These are phyloP conservation scores for Gymnothorax reevesii DNA, from an alignment of 2,797 vertebrate species.

Conservation along the genomic window DNA sequence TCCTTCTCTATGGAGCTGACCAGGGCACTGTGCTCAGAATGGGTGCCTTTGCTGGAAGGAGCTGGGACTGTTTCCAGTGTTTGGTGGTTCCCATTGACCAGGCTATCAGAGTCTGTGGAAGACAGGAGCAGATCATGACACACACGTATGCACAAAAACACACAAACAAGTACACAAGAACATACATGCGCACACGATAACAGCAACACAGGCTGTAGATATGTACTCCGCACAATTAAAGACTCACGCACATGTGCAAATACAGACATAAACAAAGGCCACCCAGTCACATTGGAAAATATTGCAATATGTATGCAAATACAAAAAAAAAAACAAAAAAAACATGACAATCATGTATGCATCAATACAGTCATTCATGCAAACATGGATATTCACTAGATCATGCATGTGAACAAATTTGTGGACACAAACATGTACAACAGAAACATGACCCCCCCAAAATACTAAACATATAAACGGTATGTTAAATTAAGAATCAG, in stretches of 20 bases:
- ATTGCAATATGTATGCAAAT: background rate
- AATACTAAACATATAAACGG: too few relatives aligned
- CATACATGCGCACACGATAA: background rate
- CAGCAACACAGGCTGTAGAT: background rate
- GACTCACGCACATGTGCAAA: background rate
- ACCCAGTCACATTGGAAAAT: background rate
- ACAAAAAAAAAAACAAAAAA: background rate
- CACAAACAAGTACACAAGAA: background rate
- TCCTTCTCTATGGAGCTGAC: slow-evolving; percentile 98
- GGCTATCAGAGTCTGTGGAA: slow-evolving; percentile 72
- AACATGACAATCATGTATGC: too few relatives aligned
- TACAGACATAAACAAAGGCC: background rate
- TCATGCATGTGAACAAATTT: background rate
- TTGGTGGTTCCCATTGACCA: slow-evolving; percentile 84
- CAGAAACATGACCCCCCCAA: too few relatives aligned
- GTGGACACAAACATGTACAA: background rate
- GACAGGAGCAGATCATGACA: slow-evolving; percentile 24
- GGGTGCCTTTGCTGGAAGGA: slow-evolving; percentile 55
- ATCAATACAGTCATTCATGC: background rate
- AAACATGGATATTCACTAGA: background rate
- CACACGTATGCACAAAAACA: background rate
- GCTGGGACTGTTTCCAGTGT: slow-evolving; percentile 36
- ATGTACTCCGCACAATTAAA: background rate
- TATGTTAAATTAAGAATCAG: too few relatives aligned
- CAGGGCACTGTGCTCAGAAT: slow-evolving; percentile 84